Evolutionary conservation across 2,888 invertebrate species (phyloP), one percentile per base, ranked within the genome.

Genomic region (Neria commutata): DNA sequence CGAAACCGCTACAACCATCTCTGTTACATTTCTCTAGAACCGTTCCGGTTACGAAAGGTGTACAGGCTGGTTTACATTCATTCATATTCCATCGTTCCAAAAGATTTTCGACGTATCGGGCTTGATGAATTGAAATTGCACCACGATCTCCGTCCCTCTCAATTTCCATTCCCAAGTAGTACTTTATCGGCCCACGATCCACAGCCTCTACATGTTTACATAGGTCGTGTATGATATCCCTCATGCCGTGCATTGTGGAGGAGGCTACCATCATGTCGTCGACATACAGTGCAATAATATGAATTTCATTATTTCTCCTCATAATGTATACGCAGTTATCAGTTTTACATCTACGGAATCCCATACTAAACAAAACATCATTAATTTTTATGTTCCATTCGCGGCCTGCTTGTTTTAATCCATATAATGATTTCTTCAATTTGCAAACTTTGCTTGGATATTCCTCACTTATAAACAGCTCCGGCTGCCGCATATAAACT

Each of bases 401-500:
- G n/a, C n/a, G n/a, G n/a, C n/a, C n/a, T n/a, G n/a, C n/a, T n/a
- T n/a, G n/a, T n/a, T n/a, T n/a, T n/a, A n/a, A n/a, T n/a, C n/a
- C n/a, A n/a, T n/a, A n/a, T n/a, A n/a, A n/a, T n/a, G n/a, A n/a
- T 50, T 58, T 64, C 8, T 40, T 47, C 4, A 67, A 37, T 42
- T 52, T 61, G 29, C 65, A n/a, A n/a, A n/a, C n/a, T n/a, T n/a
- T n/a, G n/a, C 42, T 23, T 0, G 60, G 53, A 14, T 53, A 16
- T n/a, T 46, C 10, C 8, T 45, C 42, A 17, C 62, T 54, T 6
- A 55, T 47, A 55, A 64, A 63, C 33, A 52, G 34, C 11, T 60
- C 59, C 14, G 64, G 64, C 26, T 64, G 61, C 10, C 54, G n/a
- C 63, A 63, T 62, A 40, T 53, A 63, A 1, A 61, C 53, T 10